Percentiles rank a stretch among this genome's conserved stretches.
Conservation (phyloP, 1,140 invertebrate genomes). For the Mizuhopecten yessoensis region DNA sequence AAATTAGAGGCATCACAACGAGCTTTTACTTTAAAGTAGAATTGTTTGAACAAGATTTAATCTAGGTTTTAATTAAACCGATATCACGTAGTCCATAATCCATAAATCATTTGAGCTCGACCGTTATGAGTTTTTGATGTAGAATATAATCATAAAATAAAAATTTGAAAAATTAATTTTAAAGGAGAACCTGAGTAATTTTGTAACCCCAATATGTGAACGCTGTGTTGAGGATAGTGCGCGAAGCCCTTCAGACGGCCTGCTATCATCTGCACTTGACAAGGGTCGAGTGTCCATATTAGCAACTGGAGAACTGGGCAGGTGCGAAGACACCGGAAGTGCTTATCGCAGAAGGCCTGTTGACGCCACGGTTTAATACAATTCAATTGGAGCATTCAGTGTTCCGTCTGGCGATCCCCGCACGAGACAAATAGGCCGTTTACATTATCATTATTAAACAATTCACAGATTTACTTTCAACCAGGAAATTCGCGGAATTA, state of each 20-base stretch:
- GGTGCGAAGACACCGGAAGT: conserved; percentile 36
- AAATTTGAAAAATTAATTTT: too few relatives aligned
- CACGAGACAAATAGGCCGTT: neutral
- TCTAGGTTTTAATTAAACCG: too few relatives aligned
- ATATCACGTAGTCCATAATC: too few relatives aligned
- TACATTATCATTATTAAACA: neutral
- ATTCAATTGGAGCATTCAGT: conserved; percentile 2
- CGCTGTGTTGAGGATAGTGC: neutral
- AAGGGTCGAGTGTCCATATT: conserved; percentile 18
- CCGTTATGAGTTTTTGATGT: too few relatives aligned
- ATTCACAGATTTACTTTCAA: conserved; percentile 14
- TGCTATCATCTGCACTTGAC: neutral
- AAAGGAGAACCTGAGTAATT: neutral
- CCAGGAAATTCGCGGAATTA: neutral
- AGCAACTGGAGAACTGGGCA: conserved; percentile 36
- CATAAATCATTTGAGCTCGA: too few relatives aligned
- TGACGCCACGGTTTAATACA: neutral
- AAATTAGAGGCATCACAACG: too few relatives aligned
- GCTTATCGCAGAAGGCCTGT: conserved; percentile 6
- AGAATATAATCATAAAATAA: too few relatives aligned
- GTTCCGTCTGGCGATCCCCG: neutral
- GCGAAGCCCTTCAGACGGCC: neutral
- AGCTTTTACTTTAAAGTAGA: too few relatives aligned
- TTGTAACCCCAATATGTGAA: neutral
- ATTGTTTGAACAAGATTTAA: too few relatives aligned